Evolutionary conservation across 2,113 vertebrate genomes (phyloP), one percentile per base, ranked within the genome.

Genomic region (Lathamus discolor): DNA sequence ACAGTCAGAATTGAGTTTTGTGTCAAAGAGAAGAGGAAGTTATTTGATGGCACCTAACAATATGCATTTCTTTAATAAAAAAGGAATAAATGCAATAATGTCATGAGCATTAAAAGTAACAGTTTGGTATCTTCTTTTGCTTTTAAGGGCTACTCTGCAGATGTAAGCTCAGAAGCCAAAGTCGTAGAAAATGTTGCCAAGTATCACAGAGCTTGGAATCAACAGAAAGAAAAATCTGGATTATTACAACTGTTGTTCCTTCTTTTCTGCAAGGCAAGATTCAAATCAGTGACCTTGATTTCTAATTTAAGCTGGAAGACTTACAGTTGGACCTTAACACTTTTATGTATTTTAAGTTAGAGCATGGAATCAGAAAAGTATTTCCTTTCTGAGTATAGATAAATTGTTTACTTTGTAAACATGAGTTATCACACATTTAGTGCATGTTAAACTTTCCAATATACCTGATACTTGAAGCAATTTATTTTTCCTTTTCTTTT

Each of bases 211-310:
- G 98, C 96, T n/a, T 98, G 96, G 96, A 94, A 72, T 91, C 94
- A 96, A 68, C 76, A 94, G 66, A 98, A 97, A 83, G 97, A 97
- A 72, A 96, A 97, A 14, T 97, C 98, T 85, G 97, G 97, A 84
- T 93, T 98, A 43, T 86, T 99, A 46, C 97, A 98, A 20, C 83
- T 98, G 39, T 90, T 98, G 72, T 98, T 97, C 31, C 94, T 99
- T 41, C 98, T 99, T 95, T 97, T 98, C 63, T 98, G 98, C 97
- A 98, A 98, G 98, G 98, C 98, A 97, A 97, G 68, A 95, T 88
- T 70, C 25, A 46, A 54, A 62, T 87, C 78, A 6, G 51, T 64
- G 19, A 51, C 83, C 24, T 39, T 75, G 25, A 33, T 66, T 86
- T 73, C 49, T 46, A 5, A 19, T 83, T 90, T 66, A 76, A 73